phyloP scores from a whole-genome alignment of 2,888 invertebrate genomes.

The Lasioglossum malachurum region DNA sequence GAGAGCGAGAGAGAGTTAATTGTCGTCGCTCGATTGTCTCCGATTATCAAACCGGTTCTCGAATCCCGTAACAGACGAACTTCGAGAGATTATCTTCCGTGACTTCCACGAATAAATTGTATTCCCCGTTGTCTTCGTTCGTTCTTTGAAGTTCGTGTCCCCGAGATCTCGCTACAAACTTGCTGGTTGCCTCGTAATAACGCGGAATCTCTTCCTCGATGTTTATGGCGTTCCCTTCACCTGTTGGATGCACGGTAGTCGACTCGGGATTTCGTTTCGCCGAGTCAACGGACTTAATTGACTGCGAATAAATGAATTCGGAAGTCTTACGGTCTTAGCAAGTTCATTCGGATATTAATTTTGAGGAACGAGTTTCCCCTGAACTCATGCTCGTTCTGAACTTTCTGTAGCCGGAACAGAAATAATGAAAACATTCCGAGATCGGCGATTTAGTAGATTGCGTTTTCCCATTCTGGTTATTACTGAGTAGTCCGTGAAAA shows the following conservation, averaged over 20 bases:
- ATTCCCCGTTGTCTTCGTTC: not conserved
- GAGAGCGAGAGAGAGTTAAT: conserved; percentile 20
- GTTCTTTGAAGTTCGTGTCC: not conserved
- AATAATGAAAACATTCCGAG: not conserved
- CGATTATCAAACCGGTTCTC: conserved; percentile 45
- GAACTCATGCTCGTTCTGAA: not conserved
- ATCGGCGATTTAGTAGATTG: too few relatives aligned
- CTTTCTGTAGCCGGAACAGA: not conserved
- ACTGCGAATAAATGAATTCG: not conserved
- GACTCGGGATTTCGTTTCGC: not conserved
- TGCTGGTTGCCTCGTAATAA: not conserved
- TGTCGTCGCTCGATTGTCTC: conserved; percentile 42
- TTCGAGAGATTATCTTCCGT: not conserved
- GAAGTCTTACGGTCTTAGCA: not conserved
- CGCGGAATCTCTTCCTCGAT: not conserved
- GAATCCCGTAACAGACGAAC: conserved; percentile 13
- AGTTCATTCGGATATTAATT: not conserved
- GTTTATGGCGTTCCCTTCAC: conserved; percentile 2
- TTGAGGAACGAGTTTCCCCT: not conserved
- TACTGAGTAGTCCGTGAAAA: too few relatives aligned
- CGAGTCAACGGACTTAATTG: not conserved
- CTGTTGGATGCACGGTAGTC: conserved; percentile 2
- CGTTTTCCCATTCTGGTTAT: too few relatives aligned
- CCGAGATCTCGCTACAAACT: not conserved
- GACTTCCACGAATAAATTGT: not conserved